A percentile compares a stretch with the other conserved stretches of the same genome.
Evolutionary conservation across 2,888 invertebrate genomes (phyloP).

Genomic region (Crepidodera aurea): DNA sequence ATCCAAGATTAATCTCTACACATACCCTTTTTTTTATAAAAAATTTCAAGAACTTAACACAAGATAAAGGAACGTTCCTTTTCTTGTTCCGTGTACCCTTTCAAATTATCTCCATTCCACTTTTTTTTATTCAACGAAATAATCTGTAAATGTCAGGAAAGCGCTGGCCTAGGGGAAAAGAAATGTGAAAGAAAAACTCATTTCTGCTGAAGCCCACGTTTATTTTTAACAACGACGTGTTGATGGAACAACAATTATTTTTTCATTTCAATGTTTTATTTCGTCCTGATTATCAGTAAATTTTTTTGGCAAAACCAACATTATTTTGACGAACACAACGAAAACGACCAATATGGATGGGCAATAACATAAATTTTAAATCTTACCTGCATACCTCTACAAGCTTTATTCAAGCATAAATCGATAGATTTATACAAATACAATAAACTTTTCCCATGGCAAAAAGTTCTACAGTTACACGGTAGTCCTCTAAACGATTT

Average conservation of each 20-base stretch:
- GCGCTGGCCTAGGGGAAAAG: conserved; percentile 11
- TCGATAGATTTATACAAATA: no score
- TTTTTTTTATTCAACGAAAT: conserved; percentile 19
- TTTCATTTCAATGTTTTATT: neutral
- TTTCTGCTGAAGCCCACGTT: conserved; percentile 5
- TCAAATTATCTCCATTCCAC: conserved; percentile 11
- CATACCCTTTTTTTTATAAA: neutral
- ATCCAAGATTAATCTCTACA: neutral
- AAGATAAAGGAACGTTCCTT: conserved; percentile 6
- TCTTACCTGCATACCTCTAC: no score
- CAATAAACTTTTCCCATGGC: no score
- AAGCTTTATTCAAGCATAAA: no score
- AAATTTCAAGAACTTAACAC: neutral
- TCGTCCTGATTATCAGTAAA: no score
- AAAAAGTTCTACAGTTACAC: no score
- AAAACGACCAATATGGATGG: no score
- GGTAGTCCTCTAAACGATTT: no score
- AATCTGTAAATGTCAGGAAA: conserved; percentile 25
- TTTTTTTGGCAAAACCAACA: no score
- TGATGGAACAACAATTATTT: neutral
- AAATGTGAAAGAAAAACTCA: conserved; percentile 13
- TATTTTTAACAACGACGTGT: conserved; percentile 12
- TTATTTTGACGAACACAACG: no score
- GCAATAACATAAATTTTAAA: no score
- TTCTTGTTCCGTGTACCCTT: conserved; percentile 4